phyloP scores from a whole-genome alignment of 2,888 invertebrate genomes.

The Pandemis cinnamomeana region DNA sequence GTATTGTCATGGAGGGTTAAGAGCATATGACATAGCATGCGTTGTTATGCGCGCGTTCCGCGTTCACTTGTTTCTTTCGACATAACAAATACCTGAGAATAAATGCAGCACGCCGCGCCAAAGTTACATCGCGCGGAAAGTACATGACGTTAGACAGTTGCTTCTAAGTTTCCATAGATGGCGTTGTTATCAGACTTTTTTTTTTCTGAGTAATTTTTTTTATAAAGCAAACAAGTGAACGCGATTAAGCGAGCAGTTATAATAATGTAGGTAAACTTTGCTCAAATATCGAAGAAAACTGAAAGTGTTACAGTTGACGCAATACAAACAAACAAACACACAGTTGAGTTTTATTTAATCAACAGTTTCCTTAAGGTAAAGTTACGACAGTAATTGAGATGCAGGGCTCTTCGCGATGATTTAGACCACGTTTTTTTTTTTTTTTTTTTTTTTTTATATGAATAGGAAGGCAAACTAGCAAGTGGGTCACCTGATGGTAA shows the following conservation, averaged over 20 bases:
- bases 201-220: constrained; percentile 15
- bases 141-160: constrained; percentile 27
- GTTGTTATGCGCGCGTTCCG: constrained; percentile 77
- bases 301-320: constrained; percentile 84
- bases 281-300: constrained; percentile 83
- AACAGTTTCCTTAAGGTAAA: background rate
- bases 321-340: constrained; percentile 83
- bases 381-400: background rate
- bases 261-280: constrained; percentile 85
- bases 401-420: too few relatives aligned
- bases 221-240: constrained; percentile 62
- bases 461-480: too few relatives aligned
- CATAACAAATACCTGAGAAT: background rate
- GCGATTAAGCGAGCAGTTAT: constrained; percentile 71
- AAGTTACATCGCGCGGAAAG: constrained; percentile 49
- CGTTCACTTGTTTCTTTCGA: constrained; percentile 58
- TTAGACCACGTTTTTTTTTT: too few relatives aligned
- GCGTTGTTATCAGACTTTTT: constrained; percentile 33
- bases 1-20: constrained; percentile 78
- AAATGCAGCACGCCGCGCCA: constrained; percentile 47
- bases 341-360: constrained; percentile 75
- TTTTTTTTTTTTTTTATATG: too few relatives aligned
- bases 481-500: too few relatives aligned
- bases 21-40: constrained; percentile 84
- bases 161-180: constrained; percentile 29